Evolutionary conservation across 2,113 vertebrate species (phyloP), one percentile per base, ranked within the genome.

Genomic region (Pomatorhinus ruficollis): DNA sequence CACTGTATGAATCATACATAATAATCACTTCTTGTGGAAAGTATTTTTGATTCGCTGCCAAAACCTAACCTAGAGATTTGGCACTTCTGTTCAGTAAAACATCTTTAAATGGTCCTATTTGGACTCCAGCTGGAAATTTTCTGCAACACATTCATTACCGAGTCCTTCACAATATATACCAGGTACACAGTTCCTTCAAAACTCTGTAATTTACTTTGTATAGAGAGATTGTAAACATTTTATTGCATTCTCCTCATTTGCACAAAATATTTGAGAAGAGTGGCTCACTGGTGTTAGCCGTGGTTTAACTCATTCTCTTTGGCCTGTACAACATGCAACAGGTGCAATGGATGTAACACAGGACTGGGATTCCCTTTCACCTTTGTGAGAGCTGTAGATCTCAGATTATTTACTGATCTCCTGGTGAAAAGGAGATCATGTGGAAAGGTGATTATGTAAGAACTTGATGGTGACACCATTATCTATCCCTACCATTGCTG

Each of bases 1-100:
- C 88, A 37, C 76, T 91, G 78, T 71, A 94, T 96, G 87, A 96
- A 94, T 94, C 79, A 92, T 85, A 95, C 83, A 84, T 64, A 91
- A 95, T 82, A 79, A 89, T 87, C 89, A 85, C 88, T 80, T 94
- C 90, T 81, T 24, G 50, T 71, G 68, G 76, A 90, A 96, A 93
- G 86, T 83, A 92, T 57, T 92, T 95, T 66, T 93, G 95, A 68
- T 59, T 42, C n/a, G 50, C 52, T 68, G 95, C 92, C 95, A 96
- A 95, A 94, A 69, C 44, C 53, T 88, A 89, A 87, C 87, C 83
- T 74, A 91, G 63, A 72, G 72, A 70, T 96, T 60, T 94, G 87
- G 80, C 82, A 94, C 76, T 94, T 95, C 40, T 69, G 35, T 77
- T 85, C 81, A 53, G 52, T 50, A 86, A 79, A 94, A 74, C 17